Evolutionary conservation across 2,888 invertebrate genomes (phyloP).

Genomic region (Agonopterix heracliana): DNA sequence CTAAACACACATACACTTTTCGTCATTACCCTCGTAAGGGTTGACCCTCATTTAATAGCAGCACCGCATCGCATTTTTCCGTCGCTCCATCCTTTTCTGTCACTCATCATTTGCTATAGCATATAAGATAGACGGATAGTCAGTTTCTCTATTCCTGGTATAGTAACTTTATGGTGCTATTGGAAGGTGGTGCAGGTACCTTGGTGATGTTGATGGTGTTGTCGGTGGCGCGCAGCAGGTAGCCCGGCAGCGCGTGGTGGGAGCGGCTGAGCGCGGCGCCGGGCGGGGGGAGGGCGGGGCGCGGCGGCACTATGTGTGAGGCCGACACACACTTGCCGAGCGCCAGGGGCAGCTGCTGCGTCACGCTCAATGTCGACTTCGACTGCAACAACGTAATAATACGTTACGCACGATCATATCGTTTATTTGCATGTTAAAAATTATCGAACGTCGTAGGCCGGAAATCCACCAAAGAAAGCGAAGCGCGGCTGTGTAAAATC

Average conservation of each 20-base stretch:
- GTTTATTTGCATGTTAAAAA: background rate
- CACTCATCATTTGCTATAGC: too few relatives aligned
- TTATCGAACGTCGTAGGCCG: background rate
- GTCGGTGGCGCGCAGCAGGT: slow-evolving; percentile 50
- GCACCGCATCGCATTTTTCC: too few relatives aligned
- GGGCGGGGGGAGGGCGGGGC: slow-evolving; percentile 17
- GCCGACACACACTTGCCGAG: slow-evolving; percentile 70
- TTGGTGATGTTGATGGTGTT: slow-evolving; percentile 55
- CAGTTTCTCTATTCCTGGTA: too few relatives aligned
- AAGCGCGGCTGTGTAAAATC: background rate
- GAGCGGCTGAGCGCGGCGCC: slow-evolving; percentile 28
- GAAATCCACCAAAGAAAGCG: background rate
- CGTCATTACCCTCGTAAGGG: too few relatives aligned
- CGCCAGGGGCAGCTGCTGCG: slow-evolving; percentile 15
- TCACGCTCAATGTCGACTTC: slow-evolving; percentile 30
- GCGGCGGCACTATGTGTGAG: slow-evolving; percentile 38
- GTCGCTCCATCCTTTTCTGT: too few relatives aligned
- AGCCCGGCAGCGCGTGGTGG: slow-evolving; percentile 52
- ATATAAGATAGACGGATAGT: too few relatives aligned
- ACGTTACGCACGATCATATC: background rate
- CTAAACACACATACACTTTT: too few relatives aligned
- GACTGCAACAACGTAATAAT: slow-evolving; percentile 28
- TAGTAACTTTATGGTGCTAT: too few relatives aligned
- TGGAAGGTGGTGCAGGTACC: slow-evolving; percentile 20
- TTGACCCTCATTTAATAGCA: too few relatives aligned